phyloP scores from a whole-genome alignment of 2,113 vertebrate genomes.

The Poecilia latipinna region DNA sequence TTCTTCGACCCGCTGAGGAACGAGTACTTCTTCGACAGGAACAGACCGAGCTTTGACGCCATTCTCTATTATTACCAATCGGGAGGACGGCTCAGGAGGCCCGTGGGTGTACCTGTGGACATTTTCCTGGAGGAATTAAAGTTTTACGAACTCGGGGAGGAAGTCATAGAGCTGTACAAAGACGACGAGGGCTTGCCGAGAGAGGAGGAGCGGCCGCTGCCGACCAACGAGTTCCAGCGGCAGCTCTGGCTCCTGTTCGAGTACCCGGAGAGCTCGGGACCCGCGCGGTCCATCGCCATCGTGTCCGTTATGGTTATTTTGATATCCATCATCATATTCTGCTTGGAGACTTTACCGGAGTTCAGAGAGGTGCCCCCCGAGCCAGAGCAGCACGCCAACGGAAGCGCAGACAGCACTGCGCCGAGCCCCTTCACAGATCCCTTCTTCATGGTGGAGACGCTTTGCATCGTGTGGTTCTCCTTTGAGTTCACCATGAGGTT shows the following conservation, averaged over 20 bases:
- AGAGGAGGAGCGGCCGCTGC: slow-evolving; percentile 89
- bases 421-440: slow-evolving; percentile 87
- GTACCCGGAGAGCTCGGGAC: slow-evolving; percentile 89
- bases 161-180: slow-evolving; percentile 84
- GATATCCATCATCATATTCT: slow-evolving; percentile 92
- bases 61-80: slow-evolving; percentile 96
- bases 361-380: slow-evolving; percentile 81
- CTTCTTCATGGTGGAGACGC: slow-evolving; percentile 92
- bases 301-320: slow-evolving; percentile 90
- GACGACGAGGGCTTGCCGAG: slow-evolving; percentile 89
- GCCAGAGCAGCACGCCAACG: slow-evolving; percentile 62
- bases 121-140: slow-evolving; percentile 92
- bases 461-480: slow-evolving; percentile 94
- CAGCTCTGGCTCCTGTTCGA: slow-evolving; percentile 92
- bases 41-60: slow-evolving; percentile 92
- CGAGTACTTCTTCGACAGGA: slow-evolving; percentile 96
- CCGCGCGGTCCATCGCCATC: slow-evolving; percentile 86
- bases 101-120: slow-evolving; percentile 90
- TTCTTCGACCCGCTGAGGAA: slow-evolving; percentile 92
- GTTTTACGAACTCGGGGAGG: slow-evolving; percentile 91
- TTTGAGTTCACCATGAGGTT: slow-evolving; percentile 93
- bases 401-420: slow-evolving; percentile 45
- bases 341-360: slow-evolving; percentile 90
- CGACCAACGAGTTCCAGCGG: slow-evolving; percentile 83
- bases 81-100: slow-evolving; percentile 88